These are phyloP conservation scores for Neodon shergylaensis DNA, from an alignment of 2,113 vertebrate genomes.

Conservation along the genomic window DNA sequence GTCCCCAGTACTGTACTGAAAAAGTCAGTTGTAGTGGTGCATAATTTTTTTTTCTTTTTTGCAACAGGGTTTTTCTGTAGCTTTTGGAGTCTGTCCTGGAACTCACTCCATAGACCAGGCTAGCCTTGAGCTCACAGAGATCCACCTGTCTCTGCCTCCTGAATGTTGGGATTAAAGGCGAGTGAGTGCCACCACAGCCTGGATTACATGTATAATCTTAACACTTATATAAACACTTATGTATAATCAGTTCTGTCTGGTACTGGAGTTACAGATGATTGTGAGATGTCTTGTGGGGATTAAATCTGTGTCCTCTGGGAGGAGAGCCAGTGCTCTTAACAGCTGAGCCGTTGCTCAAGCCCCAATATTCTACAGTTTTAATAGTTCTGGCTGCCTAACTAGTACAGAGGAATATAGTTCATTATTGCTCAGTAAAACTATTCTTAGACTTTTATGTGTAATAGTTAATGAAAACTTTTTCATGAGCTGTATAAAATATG, in stretches of 20 bases:
- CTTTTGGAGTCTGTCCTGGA: too few species aligned
- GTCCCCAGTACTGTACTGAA: neutral
- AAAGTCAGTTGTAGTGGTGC: neutral
- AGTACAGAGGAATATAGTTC: neutral
- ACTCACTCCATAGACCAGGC: too few species aligned
- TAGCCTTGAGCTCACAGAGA: too few species aligned
- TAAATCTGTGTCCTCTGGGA: neutral
- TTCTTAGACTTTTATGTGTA: neutral
- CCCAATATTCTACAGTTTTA: neutral
- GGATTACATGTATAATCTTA: neutral
- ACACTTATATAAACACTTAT: too few species aligned
- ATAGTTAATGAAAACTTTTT: conserved; percentile 29
- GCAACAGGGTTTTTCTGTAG: too few species aligned
- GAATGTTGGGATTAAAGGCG: too few species aligned
- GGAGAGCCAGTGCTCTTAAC: neutral
- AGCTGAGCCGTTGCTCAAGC: neutral
- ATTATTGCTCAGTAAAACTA: conserved; percentile 9
- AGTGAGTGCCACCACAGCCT: too few species aligned
- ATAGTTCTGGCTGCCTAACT: neutral
- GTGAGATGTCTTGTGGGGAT: neutral
- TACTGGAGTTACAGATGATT: neutral
- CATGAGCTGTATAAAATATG: neutral
- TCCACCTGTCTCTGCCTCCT: too few species aligned
- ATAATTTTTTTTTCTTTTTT: too few species aligned
- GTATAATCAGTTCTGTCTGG: neutral